Base-by-base conservation (phyloP, 1,140 invertebrate genomes). In the Drosophila pseudoobscura region DNA sequence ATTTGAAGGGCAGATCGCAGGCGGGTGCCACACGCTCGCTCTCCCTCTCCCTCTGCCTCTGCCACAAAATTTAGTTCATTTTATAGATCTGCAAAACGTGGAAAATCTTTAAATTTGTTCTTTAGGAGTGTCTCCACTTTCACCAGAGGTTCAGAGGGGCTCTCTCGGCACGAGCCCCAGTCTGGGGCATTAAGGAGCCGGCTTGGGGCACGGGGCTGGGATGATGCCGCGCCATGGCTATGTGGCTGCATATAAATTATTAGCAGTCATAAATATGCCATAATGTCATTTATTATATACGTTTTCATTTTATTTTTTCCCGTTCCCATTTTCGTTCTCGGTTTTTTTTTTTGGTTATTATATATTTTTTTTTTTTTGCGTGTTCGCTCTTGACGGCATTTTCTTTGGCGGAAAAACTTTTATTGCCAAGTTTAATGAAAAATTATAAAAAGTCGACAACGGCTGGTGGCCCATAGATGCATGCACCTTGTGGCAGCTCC, bases 271-370 rank as follows among this genome's bases (percentile, higher is more conserved):
- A 87, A 87, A 87, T 87, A 87, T 87, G 82, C 82, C 82, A 87
- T 87, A 87, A 87, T 87, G 82, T 87, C 82, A 87, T 87, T 87
- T 87, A 87, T 87, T 87, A 88, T 87, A 87, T 87, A 87, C 83
- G 83, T 70, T 80, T 64, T 82, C 73, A 75, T 62, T 71, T 78
- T 60, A 59, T 78, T 57, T 78, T 78, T 59, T 51, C 55, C 51
- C 29, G 31, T 35, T 35, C 31, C 51, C 29, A 9, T 35, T 35
- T 9, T 35, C 31, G 31, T 11, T 11, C 35, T 39, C 35, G 11
- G 1, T 4, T 13, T 13, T 35, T 11, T 35, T 9, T 35, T 20
- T 20, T 20, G 20, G 20, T 20, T 20, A 20, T 20, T 20, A 11
- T 20, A 11, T 53, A 49, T 56, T 60, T 51, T 54, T 53, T 44